These are phyloP conservation scores for Diprion similis DNA, from an alignment of 1,140 invertebrate genomes.

Conservation along the genomic window DNA sequence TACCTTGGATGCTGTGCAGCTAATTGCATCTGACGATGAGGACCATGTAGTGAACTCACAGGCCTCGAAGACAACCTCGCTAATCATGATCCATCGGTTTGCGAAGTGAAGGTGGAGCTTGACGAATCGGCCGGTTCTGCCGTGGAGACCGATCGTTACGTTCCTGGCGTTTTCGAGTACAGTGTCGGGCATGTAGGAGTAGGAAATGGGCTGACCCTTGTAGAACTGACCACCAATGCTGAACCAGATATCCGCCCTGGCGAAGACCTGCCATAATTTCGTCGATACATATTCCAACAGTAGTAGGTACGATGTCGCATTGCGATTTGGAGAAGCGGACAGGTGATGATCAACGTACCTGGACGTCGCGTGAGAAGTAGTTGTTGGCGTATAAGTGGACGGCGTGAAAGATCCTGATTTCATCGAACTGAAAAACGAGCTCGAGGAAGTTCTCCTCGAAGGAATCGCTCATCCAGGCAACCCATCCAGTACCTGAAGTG, in stretches of 20 bases:
- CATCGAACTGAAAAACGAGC: constrained; percentile 74
- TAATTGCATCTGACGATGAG: no score
- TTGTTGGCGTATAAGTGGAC: constrained; percentile 77
- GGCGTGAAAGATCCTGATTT: constrained; percentile 70
- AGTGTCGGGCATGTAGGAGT: constrained; percentile 76
- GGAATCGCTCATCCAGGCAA: constrained; percentile 78
- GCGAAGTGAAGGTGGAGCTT: constrained; percentile 79
- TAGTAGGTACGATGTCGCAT: no score
- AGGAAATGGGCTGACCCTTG: constrained; percentile 68
- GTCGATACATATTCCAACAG: no score
- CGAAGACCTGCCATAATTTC: constrained; percentile 67
- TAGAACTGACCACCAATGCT: constrained; percentile 70
- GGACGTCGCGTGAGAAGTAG: constrained; percentile 71
- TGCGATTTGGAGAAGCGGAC: no score
- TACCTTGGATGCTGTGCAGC: no score
- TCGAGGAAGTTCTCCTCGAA: constrained; percentile 63
- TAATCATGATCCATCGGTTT: constrained; percentile 79
- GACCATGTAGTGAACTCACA: constrained; percentile 56
- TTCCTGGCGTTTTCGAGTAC: constrained; percentile 76
- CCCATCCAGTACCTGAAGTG: constrained; percentile 75
- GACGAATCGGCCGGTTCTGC: constrained; percentile 68
- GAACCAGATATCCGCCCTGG: constrained; percentile 74
- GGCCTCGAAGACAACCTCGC: constrained; percentile 76
- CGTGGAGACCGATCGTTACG: constrained; percentile 74
- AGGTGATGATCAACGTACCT: constrained; percentile 56